Evolutionary conservation across 2,113 vertebrate genomes (phyloP).

Genomic region (Nymphicus hollandicus): DNA sequence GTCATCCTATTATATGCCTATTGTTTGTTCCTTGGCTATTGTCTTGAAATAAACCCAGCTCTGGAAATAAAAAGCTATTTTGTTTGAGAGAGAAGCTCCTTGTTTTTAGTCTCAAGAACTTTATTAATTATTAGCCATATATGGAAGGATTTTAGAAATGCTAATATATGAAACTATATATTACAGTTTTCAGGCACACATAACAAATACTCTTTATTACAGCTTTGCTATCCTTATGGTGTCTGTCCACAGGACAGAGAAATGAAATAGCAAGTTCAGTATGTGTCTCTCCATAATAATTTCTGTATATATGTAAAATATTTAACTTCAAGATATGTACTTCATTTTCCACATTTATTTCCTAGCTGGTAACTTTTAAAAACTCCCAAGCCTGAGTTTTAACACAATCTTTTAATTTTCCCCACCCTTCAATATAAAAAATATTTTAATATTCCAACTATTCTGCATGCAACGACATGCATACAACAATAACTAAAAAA

Average conservation of each 20-base stretch:
- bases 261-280: not conserved
- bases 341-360: not conserved
- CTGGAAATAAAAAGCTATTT: not conserved
- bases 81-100: not conserved
- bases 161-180: not conserved
- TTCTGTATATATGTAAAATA: not conserved
- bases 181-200: not conserved
- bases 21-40: not conserved
- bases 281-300: not conserved
- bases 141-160: not conserved
- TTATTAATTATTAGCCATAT: not conserved
- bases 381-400: not conserved
- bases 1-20: not conserved
- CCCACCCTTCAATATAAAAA: not conserved
- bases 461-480: constrained; percentile 24
- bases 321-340: not conserved
- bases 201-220: not conserved
- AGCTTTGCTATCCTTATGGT: not conserved
- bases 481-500: constrained; percentile 13
- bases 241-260: not conserved
- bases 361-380: not conserved
- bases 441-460: constrained; percentile 39
- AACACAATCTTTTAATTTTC: not conserved
- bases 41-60: not conserved
- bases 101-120: not conserved